Conservation (phyloP, 2,888 invertebrate genomes). For the Nomada ruficornis region DNA sequence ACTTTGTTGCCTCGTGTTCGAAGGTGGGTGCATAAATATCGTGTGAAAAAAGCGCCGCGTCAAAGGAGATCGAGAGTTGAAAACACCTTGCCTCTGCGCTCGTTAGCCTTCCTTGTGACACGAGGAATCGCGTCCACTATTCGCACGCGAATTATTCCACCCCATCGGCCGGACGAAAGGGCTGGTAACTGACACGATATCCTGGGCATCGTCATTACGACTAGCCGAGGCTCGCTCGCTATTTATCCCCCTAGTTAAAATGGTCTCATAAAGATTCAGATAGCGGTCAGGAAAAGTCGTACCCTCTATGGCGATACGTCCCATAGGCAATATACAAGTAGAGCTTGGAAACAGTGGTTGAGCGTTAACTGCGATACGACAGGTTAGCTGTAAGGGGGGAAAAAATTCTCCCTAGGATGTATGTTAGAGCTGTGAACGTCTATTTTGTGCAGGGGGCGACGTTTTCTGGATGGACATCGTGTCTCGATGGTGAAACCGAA, state of each 20-base stretch:
- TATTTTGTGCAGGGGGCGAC: constrained; percentile 18
- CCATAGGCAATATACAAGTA: constrained; percentile 9
- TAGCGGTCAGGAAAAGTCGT: constrained; percentile 70
- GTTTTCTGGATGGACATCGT: constrained; percentile 16
- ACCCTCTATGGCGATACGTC: constrained; percentile 55
- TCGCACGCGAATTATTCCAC: constrained; percentile 69
- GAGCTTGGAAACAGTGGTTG: constrained; percentile 57
- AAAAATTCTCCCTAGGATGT: constrained; percentile 32
- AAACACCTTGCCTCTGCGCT: constrained; percentile 27
- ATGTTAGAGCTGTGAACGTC: constrained; percentile 34
- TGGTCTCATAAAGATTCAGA: constrained; percentile 78
- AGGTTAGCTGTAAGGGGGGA: constrained; percentile 58
- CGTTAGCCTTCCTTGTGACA: constrained; percentile 50
- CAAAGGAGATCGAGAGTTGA: constrained; percentile 24
- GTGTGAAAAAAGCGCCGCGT: constrained; percentile 9
- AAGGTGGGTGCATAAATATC: constrained; percentile 20
- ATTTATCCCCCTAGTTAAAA: constrained; percentile 74
- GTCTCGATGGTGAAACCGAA: constrained; percentile 7
- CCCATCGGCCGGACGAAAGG: constrained; percentile 55
- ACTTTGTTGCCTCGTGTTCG: constrained; percentile 14
- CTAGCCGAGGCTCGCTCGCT: constrained; percentile 62
- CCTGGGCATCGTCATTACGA: constrained; percentile 66
- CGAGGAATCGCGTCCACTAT: constrained; percentile 60
- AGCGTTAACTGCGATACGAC: constrained; percentile 66
- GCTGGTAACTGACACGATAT: constrained; percentile 60